Percentiles rank a stretch among this genome's conserved stretches.
These are phyloP conservation scores for Channallabes apus DNA, from an alignment of 2,797 vertebrate species.

Conservation along the genomic window DNA sequence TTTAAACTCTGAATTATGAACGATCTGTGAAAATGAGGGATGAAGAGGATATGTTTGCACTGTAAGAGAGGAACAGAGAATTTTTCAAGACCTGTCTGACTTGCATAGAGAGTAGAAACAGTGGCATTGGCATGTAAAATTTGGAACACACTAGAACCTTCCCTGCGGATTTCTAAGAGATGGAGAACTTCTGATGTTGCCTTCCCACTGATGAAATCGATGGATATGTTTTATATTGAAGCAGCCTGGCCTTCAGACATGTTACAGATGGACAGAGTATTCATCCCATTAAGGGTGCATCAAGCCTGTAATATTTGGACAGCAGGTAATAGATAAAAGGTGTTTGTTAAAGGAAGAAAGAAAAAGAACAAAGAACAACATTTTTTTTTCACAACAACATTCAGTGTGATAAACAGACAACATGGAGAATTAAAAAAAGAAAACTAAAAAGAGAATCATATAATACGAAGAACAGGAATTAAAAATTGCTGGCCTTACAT, in stretches of 20 bases:
- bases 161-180: conserved; percentile 18
- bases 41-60: conserved; percentile 33
- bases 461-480: not conserved
- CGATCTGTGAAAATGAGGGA: not conserved
- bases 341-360: not conserved
- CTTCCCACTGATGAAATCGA: not conserved
- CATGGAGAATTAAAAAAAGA: too few species aligned
- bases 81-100: conserved; percentile 57
- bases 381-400: conserved; percentile 1
- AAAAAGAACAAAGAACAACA: not conserved
- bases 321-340: not conserved
- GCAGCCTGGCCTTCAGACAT: conserved; percentile 2
- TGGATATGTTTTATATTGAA: not conserved
- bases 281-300: not conserved
- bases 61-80: conserved; percentile 51
- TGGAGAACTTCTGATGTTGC: not conserved
- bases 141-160: conserved; percentile 13
- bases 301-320: not conserved
- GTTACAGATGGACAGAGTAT: not conserved
- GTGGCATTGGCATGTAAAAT: conserved; percentile 3
- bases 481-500: not conserved
- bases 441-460: too few species aligned
- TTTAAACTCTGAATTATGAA: conserved; percentile 23
- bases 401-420: not conserved
- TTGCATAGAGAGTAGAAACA: conserved; percentile 79